These are phyloP conservation scores for Heliopora coerulea DNA, from an alignment of 92 coral and sea anemone species.

Conservation along the genomic window DNA sequence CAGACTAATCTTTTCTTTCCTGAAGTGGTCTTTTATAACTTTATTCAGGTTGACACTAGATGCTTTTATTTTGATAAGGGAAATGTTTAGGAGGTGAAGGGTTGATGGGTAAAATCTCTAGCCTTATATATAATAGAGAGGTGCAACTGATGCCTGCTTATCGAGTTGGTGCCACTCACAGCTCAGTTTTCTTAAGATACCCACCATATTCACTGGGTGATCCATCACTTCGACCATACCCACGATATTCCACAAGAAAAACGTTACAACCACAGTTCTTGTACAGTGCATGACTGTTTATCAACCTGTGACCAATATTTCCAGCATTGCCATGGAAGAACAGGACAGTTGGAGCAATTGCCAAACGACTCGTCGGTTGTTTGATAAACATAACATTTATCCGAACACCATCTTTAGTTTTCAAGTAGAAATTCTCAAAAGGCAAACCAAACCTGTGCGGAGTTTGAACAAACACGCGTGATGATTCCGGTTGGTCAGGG, in stretches of 20 bases:
- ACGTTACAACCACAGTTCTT: constrained; percentile 88
- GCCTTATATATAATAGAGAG: too few species aligned
- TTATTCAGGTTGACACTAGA: too few species aligned
- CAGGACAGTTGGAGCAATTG: constrained; percentile 77
- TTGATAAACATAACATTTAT: constrained; percentile 88
- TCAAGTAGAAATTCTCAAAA: constrained; percentile 77
- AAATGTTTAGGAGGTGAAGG: too few species aligned
- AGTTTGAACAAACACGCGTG: constrained; percentile 89
- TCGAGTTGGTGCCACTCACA: too few species aligned
- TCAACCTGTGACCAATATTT: constrained; percentile 83
- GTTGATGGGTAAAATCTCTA: too few species aligned
- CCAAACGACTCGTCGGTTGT: constrained; percentile 74
- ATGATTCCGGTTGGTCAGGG: constrained; percentile 94
- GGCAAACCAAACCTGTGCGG: constrained; percentile 88
- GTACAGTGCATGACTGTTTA: constrained; percentile 79
- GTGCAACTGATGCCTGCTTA: too few species aligned
- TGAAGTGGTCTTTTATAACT: too few species aligned
- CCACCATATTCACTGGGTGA: constrained; percentile 95
- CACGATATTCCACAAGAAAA: constrained; percentile 92
- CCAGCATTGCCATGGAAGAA: constrained; percentile 98
- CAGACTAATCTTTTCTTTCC: too few species aligned
- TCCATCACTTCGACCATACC: constrained; percentile 96
- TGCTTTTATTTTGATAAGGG: too few species aligned
- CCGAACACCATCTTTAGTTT: constrained; percentile 87
- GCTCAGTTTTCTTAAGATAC: constrained; percentile 5